Evolutionary conservation across 2,888 invertebrate genomes (phyloP).

Genomic region (Caenorhabditis plicata): DNA sequence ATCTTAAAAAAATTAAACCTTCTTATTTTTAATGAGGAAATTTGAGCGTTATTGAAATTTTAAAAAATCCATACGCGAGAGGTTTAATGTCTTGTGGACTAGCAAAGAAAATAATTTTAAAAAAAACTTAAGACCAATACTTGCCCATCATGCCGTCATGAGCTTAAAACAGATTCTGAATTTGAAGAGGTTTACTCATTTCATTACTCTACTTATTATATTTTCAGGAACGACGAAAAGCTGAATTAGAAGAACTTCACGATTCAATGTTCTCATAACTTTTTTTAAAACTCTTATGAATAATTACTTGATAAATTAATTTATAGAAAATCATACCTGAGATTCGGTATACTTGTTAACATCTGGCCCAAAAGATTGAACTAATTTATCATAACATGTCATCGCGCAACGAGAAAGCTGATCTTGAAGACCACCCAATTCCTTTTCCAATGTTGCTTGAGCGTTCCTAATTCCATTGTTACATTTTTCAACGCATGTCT

Average conservation of each 20-base stretch:
- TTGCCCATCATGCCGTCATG: constrained; percentile 23
- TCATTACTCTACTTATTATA: no score
- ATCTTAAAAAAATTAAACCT: no score
- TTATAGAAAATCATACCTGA: constrained; percentile 10
- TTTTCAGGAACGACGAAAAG: constrained; percentile 5
- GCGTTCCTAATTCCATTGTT: constrained; percentile 55
- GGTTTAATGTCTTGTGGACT: not conserved
- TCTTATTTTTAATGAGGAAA: no score
- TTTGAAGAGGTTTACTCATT: constrained; percentile 12
- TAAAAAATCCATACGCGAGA: not conserved
- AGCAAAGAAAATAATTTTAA: no score
- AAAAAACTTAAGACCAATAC: constrained; percentile 1
- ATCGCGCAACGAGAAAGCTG: constrained; percentile 57
- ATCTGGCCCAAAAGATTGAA: constrained; percentile 49
- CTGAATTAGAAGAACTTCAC: constrained; percentile 20
- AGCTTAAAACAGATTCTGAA: constrained; percentile 14
- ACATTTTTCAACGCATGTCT: constrained; percentile 56
- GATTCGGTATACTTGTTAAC: constrained; percentile 46
- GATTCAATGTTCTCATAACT: constrained; percentile 21
- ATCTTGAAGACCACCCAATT: constrained; percentile 47
- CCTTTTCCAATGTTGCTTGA: constrained; percentile 50
- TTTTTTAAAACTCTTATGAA: not conserved
- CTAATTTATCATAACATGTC: constrained; percentile 58
- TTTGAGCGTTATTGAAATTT: not conserved
- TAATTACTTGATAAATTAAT: not conserved